Base-by-base conservation (phyloP, 2,113 vertebrate genomes). In the Tenrec ecaudatus region DNA sequence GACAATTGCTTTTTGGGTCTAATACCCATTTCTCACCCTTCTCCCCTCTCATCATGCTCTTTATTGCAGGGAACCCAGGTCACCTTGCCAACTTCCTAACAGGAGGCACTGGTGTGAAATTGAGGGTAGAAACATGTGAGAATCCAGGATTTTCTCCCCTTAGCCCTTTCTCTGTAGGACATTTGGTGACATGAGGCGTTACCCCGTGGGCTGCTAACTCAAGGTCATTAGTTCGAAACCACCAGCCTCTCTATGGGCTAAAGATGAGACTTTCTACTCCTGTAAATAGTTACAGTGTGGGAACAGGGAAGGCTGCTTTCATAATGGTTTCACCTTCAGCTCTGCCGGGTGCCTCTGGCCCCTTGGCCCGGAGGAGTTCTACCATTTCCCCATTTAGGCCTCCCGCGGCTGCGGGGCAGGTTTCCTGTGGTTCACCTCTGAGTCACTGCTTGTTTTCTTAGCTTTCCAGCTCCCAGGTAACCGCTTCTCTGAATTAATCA, bases 291-390 rank as follows among this genome's bases (percentile, higher is more conserved):
- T 53, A 53, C 12, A 53, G 47, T 53, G 47, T 53, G 47, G 47
- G 47, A 14, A 53, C 6, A 53, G 1, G 12, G 47, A 10, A 53
- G 36, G 23, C 69, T 68, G 47, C 31, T 47, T 69, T 47, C 19
- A 4, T 6, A 33, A 11, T 25, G 36, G 22, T 2, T 16, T 8
- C 31, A 43, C n/a, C 2, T 25, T 33, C 2, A 7, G 12, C 10
- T 91, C 66, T 79, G 29, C 0, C 2, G 78, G 31, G 2, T 14
- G 17, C 27, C 77, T 43, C 25, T 20, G 68, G 36, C 23, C 75
- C 31, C 4, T 1, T 29, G 66, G 23, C 68, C 66, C 2, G 0
- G 0, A 19, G 20, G 9, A 27, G 20, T 33, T 25, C 31, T 1
- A 19, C 5, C 53, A 22, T 10, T 15, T 73, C 68, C 22, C 58